Evolutionary conservation across 2,888 invertebrate species (phyloP), one percentile per base, ranked within the genome.

Genomic region (Allophyes oxyacanthae): DNA sequence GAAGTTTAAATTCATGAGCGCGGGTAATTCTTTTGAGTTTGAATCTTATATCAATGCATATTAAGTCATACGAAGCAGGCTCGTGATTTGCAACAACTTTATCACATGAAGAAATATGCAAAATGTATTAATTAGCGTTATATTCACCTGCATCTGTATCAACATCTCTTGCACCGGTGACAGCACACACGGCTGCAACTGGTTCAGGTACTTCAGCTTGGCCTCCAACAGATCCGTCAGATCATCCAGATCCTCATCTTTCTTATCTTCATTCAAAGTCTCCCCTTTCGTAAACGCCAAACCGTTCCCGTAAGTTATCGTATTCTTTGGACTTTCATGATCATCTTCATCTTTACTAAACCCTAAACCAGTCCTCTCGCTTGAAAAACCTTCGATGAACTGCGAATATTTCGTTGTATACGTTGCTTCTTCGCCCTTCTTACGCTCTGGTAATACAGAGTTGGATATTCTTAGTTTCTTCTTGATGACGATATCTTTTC

Each of bases 131-230:
- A 13, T 10, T 6, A 9, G 25, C 5, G 11, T 10, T 30, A 44
- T 9, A 51, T 79, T 81, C 62, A 95, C 95, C 94, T 95, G 95
- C 86, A 95, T 86, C 77, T 95, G 95, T 72, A 95, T 92, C 62
- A 92, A 79, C 92, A 95, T 93, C 72, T 94, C 91, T 70, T 95
- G 95, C 30, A 95, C 90, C 1, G 95, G 94, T n/a, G 95, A 85
- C 43, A 95, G 79, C 6, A 82, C 64, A 54, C 79, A 80, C 7
- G 93, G 89, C 69, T 95, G 94, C 59, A 92, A 79, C 67, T 94
- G 90, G 33, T 89, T 91, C 70, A 95, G 72, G 67, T 94, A 95
- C 77, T 92, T 94, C 72, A 95, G 77, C 77, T 95, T 95, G 6
- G 94, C 94, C 63, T 91, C 91, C 34, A 95, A 81, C 20, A 95